phyloP scores from a whole-genome alignment of 2,797 vertebrate species.

The Sebastes iracundus region DNA sequence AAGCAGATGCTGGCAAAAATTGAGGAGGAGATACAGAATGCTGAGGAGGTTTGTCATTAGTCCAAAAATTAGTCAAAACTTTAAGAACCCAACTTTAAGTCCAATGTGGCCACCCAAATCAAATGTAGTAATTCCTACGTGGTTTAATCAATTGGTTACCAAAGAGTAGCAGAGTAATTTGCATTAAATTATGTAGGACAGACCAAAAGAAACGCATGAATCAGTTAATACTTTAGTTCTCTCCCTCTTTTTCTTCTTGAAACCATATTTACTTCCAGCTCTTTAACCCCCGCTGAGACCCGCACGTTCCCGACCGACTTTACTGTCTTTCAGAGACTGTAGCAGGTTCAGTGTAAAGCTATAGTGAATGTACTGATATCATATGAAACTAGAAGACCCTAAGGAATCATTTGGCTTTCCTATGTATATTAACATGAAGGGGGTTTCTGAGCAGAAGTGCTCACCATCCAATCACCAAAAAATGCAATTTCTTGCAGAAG shows the following conservation, averaged over 20 bases:
- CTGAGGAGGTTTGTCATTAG: conserved; percentile 44
- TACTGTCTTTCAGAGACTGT: too few species aligned
- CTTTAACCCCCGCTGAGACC: not conserved
- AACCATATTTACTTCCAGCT: not conserved
- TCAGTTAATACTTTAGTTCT: not conserved
- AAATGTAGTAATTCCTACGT: not conserved
- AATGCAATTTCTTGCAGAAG: too few species aligned
- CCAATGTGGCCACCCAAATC: not conserved
- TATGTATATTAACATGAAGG: too few species aligned
- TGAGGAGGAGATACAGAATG: conserved; percentile 17
- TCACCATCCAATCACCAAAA: too few species aligned
- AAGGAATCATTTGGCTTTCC: too few species aligned
- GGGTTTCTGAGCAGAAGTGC: too few species aligned
- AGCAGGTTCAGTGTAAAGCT: too few species aligned
- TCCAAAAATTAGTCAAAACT: not conserved
- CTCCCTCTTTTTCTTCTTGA: not conserved
- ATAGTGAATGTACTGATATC: too few species aligned
- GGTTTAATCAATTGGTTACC: not conserved
- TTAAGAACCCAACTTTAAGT: not conserved
- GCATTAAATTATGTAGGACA: not conserved
- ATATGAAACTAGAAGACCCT: too few species aligned
- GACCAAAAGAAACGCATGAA: not conserved
- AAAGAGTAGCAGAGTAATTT: not conserved
- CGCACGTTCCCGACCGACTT: too few species aligned
- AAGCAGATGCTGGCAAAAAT: conserved; percentile 40